A percentile compares a stretch with the other conserved stretches of the same genome.
phyloP scores from a whole-genome alignment of 2,888 invertebrate species.

The Mythimna vitellina region DNA sequence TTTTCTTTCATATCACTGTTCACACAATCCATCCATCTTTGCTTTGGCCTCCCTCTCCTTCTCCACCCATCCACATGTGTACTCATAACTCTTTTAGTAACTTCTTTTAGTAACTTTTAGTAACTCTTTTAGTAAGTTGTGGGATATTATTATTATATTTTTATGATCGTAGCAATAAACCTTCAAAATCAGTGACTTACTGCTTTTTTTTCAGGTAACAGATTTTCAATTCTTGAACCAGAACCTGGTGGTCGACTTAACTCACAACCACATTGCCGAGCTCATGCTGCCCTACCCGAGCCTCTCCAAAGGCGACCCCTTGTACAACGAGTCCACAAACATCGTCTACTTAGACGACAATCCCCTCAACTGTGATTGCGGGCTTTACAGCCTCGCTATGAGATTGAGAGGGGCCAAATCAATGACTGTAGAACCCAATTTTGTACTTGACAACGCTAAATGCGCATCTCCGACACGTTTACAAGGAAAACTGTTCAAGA shows the following conservation, averaged over 20 bases:
- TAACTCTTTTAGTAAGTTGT: too few species aligned
- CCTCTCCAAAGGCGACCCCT: not conserved
- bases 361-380: constrained; percentile 73
- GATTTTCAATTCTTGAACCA: constrained; percentile 30
- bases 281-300: not conserved
- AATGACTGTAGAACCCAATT: not conserved
- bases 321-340: constrained; percentile 5
- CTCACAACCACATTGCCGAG: constrained; percentile 68
- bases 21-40: too few species aligned
- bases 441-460: constrained; percentile 22
- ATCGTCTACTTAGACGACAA: constrained; percentile 69
- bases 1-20: too few species aligned
- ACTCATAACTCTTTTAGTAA: too few species aligned
- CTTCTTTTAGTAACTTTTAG: too few species aligned
- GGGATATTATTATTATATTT: too few species aligned
- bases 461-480: constrained; percentile 42
- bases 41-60: too few species aligned
- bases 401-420: not conserved
- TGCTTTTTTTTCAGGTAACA: constrained; percentile 38
- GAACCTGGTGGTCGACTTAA: constrained; percentile 54
- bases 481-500: constrained; percentile 1
- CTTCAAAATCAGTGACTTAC: not conserved
- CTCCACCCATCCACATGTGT: too few species aligned
- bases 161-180: too few species aligned
- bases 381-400: constrained; percentile 58